These are phyloP conservation scores for Rhinoraja longicauda DNA, from an alignment of 2,797 vertebrate species.

Conservation along the genomic window DNA sequence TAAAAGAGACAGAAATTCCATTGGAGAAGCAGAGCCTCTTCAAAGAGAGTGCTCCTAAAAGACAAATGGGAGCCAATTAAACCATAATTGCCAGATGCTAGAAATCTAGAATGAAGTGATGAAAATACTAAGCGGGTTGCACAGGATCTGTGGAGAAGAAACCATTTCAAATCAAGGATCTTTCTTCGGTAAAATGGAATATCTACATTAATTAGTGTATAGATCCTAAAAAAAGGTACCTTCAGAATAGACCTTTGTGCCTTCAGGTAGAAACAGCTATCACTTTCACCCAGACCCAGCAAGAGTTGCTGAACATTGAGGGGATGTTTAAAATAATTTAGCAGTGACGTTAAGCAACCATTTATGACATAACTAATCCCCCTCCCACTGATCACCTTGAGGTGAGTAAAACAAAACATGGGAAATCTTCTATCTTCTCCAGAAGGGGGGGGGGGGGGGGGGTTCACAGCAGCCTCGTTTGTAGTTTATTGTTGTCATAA, in stretches of 20 bases:
- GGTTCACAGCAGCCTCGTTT: background rate
- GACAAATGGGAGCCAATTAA: no score
- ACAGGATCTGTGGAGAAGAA: no score
- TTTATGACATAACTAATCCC: constrained; percentile 14
- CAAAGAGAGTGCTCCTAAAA: no score
- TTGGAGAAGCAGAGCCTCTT: no score
- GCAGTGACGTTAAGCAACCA: background rate
- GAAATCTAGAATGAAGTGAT: no score
- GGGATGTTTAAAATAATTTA: background rate
- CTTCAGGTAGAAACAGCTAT: background rate
- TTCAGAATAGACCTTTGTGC: background rate
- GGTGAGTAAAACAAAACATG: background rate
- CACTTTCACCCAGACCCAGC: background rate
- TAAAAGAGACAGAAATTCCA: no score
- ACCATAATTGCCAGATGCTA: no score
- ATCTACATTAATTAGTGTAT: no score
- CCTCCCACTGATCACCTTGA: background rate
- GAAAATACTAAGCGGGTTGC: no score
- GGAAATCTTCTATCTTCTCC: background rate
- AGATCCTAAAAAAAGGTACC: background rate
- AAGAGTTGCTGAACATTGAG: background rate
- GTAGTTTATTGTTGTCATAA: background rate
- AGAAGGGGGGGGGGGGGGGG: background rate
- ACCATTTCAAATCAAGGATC: no score
- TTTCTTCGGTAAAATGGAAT: no score